Evolutionary conservation across 2,797 vertebrate species (phyloP).

Genomic region (Halcyon chelicuti): DNA sequence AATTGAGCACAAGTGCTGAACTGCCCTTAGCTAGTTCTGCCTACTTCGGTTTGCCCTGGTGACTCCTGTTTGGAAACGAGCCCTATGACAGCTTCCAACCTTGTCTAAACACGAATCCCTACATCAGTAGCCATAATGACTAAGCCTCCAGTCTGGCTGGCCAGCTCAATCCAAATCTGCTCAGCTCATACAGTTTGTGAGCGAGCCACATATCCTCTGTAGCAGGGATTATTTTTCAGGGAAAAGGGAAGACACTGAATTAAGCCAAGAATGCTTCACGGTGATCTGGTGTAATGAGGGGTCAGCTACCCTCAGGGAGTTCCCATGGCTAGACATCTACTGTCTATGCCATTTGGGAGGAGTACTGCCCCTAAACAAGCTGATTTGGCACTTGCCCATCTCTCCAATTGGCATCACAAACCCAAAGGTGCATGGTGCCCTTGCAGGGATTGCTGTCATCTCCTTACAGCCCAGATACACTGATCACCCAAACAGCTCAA

Average conservation of each 20-base stretch:
- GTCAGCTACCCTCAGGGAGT: background rate
- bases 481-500: background rate
- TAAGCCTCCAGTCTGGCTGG: background rate
- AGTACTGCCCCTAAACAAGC: background rate
- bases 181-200: background rate
- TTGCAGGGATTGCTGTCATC: background rate
- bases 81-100: background rate
- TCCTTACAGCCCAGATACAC: background rate
- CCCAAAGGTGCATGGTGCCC: background rate
- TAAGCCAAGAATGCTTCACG: background rate
- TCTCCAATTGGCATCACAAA: background rate
- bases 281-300: background rate
- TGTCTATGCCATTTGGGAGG: background rate
- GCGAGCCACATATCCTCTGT: background rate
- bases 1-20: background rate
- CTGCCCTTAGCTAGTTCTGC: background rate
- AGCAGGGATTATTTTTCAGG: background rate
- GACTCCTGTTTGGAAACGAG: background rate
- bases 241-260: background rate
- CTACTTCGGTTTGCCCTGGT: background rate
- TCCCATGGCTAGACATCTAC: background rate
- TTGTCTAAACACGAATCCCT: background rate
- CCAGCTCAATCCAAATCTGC: background rate
- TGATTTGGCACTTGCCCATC: background rate
- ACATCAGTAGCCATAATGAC: accelerated